phyloP scores from a whole-genome alignment of 2,113 vertebrate species.

The Barbus barbus region DNA sequence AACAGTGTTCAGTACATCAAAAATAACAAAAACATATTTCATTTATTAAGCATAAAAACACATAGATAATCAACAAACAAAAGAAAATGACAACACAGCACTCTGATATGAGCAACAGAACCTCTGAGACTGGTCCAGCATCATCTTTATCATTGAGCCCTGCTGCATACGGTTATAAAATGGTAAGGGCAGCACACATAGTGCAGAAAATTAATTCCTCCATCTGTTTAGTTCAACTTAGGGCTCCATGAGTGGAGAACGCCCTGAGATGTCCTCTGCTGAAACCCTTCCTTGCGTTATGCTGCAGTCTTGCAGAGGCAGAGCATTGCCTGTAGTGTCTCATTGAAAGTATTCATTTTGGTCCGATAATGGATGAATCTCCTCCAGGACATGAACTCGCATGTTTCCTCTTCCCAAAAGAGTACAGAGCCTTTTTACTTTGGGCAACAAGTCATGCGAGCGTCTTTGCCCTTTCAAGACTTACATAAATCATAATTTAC shows the following conservation, averaged over 20 bases:
- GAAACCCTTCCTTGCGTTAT: slow-evolving; percentile 12
- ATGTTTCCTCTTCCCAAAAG: slow-evolving; percentile 25
- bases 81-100: not conserved
- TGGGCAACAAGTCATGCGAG: slow-evolving; percentile 47
- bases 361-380: slow-evolving; percentile 48
- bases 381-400: slow-evolving; percentile 44
- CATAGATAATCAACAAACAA: not conserved
- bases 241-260: slow-evolving; percentile 14
- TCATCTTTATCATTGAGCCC: not conserved
- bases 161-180: not conserved
- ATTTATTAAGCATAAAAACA: not conserved
- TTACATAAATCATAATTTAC: slow-evolving; percentile 52
- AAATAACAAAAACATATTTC: not conserved
- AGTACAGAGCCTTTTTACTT: slow-evolving; percentile 43
- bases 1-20: not conserved
- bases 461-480: slow-evolving; percentile 17
- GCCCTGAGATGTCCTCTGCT: slow-evolving; percentile 30
- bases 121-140: not conserved
- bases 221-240: slow-evolving; percentile 34
- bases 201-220: slow-evolving; percentile 21
- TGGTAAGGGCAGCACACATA: not conserved
- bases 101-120: not conserved
- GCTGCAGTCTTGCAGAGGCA: slow-evolving; percentile 57
- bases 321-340: slow-evolving; percentile 58
- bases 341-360: slow-evolving; percentile 65